A percentile compares a stretch with the other conserved stretches of the same genome.
These are phyloP conservation scores for Scaptomyza parva DNA, from an alignment of 2,888 invertebrate species.

Conservation along the genomic window DNA sequence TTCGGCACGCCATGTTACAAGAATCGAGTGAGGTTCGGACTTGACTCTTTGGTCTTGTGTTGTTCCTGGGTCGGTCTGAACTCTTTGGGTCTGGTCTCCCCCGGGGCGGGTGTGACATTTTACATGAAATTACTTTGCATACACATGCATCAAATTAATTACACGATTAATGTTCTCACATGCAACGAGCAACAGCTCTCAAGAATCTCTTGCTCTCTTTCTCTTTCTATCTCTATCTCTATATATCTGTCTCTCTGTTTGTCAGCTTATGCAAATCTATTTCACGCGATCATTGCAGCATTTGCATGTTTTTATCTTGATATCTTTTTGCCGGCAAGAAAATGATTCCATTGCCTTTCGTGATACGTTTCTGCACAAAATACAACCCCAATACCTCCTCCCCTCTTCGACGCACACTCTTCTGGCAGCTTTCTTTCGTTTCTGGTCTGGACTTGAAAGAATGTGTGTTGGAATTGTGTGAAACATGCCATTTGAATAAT, in stretches of 20 bases:
- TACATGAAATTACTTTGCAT: slow-evolving; percentile 84
- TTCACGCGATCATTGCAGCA: slow-evolving; percentile 76
- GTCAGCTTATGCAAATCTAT: slow-evolving; percentile 76
- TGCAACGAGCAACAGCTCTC: slow-evolving; percentile 57
- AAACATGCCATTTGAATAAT: slow-evolving; percentile 84
- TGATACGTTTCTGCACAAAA: slow-evolving; percentile 52
- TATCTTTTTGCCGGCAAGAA: slow-evolving; percentile 75
- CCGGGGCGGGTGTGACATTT: slow-evolving; percentile 76
- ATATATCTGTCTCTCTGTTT: slow-evolving; percentile 10
- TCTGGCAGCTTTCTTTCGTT: slow-evolving; percentile 37
- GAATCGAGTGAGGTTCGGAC: slow-evolving; percentile 21
- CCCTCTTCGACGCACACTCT: not conserved
- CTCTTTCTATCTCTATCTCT: not conserved
- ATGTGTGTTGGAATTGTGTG: slow-evolving; percentile 82
- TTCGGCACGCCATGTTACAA: slow-evolving; percentile 52
- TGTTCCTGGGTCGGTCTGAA: not conserved
- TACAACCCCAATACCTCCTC: not conserved
- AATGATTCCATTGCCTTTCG: slow-evolving; percentile 80
- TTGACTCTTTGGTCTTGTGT: slow-evolving; percentile 11
- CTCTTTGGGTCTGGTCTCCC: slow-evolving; percentile 7
- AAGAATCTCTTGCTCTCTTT: slow-evolving; percentile 15
- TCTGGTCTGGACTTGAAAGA: slow-evolving; percentile 57
- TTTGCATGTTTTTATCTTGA: slow-evolving; percentile 78
- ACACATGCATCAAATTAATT: slow-evolving; percentile 85
- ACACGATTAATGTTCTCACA: slow-evolving; percentile 85